Percentiles rank a stretch among this genome's conserved stretches.
These are phyloP conservation scores for Heterochromis multidens DNA, from an alignment of 2,113 vertebrate genomes.

Conservation along the genomic window DNA sequence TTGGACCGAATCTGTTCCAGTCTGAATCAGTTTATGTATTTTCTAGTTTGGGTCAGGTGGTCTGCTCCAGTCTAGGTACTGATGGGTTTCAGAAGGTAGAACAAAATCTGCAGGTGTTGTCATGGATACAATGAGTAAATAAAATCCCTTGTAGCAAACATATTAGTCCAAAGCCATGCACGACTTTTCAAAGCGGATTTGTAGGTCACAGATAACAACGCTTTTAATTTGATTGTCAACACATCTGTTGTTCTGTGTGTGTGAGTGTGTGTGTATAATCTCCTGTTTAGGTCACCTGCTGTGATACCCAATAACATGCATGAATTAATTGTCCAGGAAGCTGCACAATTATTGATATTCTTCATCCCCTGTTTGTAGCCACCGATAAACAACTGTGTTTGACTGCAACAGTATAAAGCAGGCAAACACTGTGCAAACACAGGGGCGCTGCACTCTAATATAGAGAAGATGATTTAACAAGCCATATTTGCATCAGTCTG, in stretches of 20 bases:
- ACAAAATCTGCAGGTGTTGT: background rate
- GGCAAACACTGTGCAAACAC: background rate
- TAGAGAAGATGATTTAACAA: background rate
- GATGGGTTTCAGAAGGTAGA: background rate
- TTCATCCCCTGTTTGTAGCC: background rate
- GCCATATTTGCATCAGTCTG: background rate
- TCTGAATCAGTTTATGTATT: no score
- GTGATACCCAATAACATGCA: background rate
- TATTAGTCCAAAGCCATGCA: background rate
- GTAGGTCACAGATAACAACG: background rate
- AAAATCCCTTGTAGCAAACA: background rate
- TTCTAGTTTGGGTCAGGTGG: background rate
- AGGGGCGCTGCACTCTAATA: background rate
- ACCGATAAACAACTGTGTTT: background rate
- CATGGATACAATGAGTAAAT: background rate
- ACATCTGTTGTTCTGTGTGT: background rate
- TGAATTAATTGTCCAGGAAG: background rate
- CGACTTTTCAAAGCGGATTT: background rate
- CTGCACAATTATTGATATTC: constrained; percentile 16
- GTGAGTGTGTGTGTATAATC: background rate
- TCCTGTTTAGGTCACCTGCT: background rate
- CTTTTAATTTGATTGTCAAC: background rate
- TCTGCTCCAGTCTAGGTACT: background rate
- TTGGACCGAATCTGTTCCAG: background rate
- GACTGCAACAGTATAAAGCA: background rate